A percentile compares a stretch with the other conserved stretches of the same genome.
Conservation (phyloP, 1,140 invertebrate species). For the Drosophila ambigua region DNA sequence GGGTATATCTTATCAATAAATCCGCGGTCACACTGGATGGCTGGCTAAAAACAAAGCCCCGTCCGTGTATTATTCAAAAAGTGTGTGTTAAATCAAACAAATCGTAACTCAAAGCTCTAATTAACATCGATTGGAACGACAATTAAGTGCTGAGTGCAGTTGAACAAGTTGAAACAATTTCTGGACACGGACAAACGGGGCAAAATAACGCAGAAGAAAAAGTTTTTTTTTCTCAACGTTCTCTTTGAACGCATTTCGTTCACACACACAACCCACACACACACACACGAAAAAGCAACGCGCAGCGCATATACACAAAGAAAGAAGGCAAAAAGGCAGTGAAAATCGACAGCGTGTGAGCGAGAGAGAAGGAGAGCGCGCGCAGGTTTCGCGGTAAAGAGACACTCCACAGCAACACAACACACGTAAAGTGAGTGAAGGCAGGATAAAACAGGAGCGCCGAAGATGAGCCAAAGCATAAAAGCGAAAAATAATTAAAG, state of each 20-base stretch:
- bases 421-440: constrained; percentile 54
- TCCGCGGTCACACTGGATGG: constrained; percentile 37
- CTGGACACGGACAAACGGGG: constrained; percentile 41
- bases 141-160: constrained; percentile 48
- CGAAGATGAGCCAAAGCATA: constrained; percentile 72
- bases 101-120: constrained; percentile 47
- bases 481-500: constrained; percentile 76
- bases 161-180: constrained; percentile 42
- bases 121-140: constrained; percentile 45
- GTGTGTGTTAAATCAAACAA: constrained; percentile 63
- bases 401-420: constrained; percentile 30
- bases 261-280: constrained; percentile 40
- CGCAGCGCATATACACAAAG: constrained; percentile 57
- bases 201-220: constrained; percentile 33
- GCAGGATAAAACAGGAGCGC: constrained; percentile 69
- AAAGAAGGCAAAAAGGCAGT: constrained; percentile 55
- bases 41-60: constrained; percentile 74
- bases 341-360: constrained; percentile 47
- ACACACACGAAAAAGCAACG: constrained; percentile 33
- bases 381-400: constrained; percentile 15
- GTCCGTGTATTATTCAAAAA: constrained; percentile 55
- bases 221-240: constrained; percentile 69
- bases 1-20: neutral
- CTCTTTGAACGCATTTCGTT: constrained; percentile 73
- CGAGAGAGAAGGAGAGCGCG: constrained; percentile 14